Evolutionary conservation across 2,888 invertebrate species (phyloP), one percentile per base, ranked within the genome.

Genomic region (Perizoma flavofasciatum): DNA sequence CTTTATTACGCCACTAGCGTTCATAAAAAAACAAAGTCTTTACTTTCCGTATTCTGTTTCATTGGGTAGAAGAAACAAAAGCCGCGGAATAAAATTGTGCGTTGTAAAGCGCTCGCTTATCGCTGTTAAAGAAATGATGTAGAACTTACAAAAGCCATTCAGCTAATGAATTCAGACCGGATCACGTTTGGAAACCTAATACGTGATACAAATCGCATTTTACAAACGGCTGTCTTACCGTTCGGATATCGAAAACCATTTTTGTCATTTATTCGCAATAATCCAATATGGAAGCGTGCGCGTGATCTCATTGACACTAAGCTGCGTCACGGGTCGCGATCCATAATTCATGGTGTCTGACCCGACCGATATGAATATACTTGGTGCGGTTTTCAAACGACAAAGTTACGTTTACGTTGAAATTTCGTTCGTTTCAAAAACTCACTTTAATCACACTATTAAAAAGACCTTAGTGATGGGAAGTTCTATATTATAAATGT

Each of bases 251-350:
- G 76, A 72, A 75, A 81, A 79, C 77, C 77, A 83, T 86, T 86
- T 83, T 83, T 81, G 86, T 83, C 88, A 86, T 89, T 85, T 87
- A 85, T 83, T 82, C 83, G 80, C 81, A 85, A 88, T 89, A 89
- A 89, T 86, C 87, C 85, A 85, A 88, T 85, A 85, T 83, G 79
- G 79, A 73, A 77, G 79, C 81, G 80, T 72, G 85, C 79, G 82
- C 89, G 88, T 89, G 89, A 89, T 89, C 88, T 86, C 86, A 86
- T 89, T 83, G 89, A 82, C 86, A 83, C 81, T 86, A 85, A 87
- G 86, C 88, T 81, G 78, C 78, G 75, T 75, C 75, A 74, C 77
- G 78, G 78, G 75, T 70, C 77, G 75, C 73, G 69, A 83, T 89
- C 85, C 88, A 89, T 89, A 88, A 89, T 89, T 89, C 89, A 89